Conservation (phyloP, 2,113 vertebrate species). For the Holacanthus passer region DNA sequence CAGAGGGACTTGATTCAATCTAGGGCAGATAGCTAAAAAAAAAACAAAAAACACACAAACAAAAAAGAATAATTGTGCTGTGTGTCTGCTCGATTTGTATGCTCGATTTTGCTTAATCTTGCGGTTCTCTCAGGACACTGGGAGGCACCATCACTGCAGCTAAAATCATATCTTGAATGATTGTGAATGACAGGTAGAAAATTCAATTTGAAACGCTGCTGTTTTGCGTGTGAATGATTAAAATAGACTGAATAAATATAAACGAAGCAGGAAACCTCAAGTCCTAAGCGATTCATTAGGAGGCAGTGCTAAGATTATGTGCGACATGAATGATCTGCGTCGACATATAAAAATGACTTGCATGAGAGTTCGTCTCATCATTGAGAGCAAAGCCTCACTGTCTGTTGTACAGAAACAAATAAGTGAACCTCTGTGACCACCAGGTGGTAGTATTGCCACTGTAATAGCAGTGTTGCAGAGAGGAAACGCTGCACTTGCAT, state of each 20-base stretch:
- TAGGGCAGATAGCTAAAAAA: slow-evolving; percentile 31
- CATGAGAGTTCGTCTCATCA: not conserved
- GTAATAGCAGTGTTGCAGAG: not conserved
- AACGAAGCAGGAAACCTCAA: not conserved
- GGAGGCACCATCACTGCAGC: not conserved
- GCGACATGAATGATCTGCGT: not conserved
- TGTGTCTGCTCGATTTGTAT: not conserved
- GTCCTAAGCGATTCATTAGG: not conserved
- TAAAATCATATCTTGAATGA: slow-evolving; percentile 2
- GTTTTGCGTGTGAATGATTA: not conserved
- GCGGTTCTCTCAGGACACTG: not conserved
- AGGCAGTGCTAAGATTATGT: not conserved
- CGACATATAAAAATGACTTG: not conserved
- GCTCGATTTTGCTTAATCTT: slow-evolving; percentile 28
- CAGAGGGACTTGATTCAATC: slow-evolving; percentile 50
- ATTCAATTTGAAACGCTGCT: not conserved
- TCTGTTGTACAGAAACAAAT: not conserved
- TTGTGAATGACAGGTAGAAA: slow-evolving; percentile 7
- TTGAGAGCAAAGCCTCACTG: not conserved
- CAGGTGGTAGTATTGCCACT: slow-evolving; percentile 63
- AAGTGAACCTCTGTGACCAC: slow-evolving; percentile 45
- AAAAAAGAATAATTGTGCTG: slow-evolving; percentile 4
- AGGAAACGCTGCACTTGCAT: not conserved
- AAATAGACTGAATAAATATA: not conserved
- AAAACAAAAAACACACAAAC: not conserved